Percentiles rank a stretch among this genome's conserved stretches.
These are phyloP conservation scores for Sinocyclocheilus maitianheensis DNA, from an alignment of 2,113 vertebrate species.

Conservation along the genomic window DNA sequence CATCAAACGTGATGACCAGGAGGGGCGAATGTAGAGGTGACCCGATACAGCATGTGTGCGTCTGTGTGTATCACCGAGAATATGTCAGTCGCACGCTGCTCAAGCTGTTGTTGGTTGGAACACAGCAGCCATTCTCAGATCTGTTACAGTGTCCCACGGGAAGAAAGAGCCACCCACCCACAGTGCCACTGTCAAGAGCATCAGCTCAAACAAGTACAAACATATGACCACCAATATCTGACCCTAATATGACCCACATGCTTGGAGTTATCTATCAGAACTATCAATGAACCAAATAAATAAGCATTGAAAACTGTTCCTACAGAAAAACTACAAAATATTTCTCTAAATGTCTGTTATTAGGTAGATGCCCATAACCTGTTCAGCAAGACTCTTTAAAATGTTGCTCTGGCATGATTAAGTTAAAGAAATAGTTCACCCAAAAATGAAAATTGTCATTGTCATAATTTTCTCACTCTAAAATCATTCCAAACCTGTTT, in stretches of 20 bases:
- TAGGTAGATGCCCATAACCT: not conserved
- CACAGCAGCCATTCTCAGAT: conserved; percentile 48
- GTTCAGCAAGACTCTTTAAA: not conserved
- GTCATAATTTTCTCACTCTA: no score
- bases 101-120: conserved; percentile 52
- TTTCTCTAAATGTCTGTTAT: not conserved
- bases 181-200: conserved; percentile 41
- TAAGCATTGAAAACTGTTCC: not conserved
- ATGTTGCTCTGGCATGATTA: not conserved
- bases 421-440: no score
- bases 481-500: no score
- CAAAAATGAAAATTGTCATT: no score
- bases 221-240: conserved; percentile 9
- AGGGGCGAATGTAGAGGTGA: conserved; percentile 47
- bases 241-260: not conserved
- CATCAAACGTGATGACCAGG: conserved; percentile 68
- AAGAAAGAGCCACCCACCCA: conserved; percentile 31
- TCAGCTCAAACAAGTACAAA: not conserved
- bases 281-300: not conserved
- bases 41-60: conserved; percentile 48
- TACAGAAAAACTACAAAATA: not conserved
- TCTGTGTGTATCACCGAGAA: conserved; percentile 35
- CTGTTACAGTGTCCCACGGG: conserved; percentile 50
- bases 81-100: conserved; percentile 45
- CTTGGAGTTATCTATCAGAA: not conserved